Evolutionary conservation across 2,797 vertebrate genomes (phyloP).

Genomic region (Sebastes glaucus): DNA sequence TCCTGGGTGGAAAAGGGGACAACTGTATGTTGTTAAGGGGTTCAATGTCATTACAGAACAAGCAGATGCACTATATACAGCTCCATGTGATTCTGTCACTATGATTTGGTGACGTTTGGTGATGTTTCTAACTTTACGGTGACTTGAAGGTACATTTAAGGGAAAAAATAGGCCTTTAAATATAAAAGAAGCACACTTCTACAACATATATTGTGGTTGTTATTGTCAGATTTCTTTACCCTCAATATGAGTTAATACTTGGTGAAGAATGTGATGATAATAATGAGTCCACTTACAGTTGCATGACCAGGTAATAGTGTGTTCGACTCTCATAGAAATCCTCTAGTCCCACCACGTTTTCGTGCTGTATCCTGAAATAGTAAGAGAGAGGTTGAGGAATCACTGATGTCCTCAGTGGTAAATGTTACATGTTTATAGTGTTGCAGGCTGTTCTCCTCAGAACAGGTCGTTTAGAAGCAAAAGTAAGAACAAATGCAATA

Average conservation of each 20-base stretch:
- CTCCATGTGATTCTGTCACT: neutral
- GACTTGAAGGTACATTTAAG: neutral
- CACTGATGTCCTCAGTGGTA: neutral
- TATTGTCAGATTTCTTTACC: neutral
- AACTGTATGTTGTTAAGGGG: neutral
- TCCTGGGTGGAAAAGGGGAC: too few species aligned
- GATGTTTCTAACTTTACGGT: neutral
- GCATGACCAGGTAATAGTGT: conserved; percentile 97
- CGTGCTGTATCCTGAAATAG: conserved; percentile 90
- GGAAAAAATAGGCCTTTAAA: neutral
- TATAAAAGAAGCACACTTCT: neutral
- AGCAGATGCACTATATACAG: neutral
- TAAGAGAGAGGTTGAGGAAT: neutral
- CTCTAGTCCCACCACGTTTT: conserved; percentile 93
- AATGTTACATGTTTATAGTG: neutral
- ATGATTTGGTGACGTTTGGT: neutral
- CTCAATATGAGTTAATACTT: neutral
- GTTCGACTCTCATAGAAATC: conserved; percentile 94
- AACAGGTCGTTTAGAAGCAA: neutral
- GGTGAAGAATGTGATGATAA: neutral
- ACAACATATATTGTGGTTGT: neutral
- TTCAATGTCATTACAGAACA: neutral
- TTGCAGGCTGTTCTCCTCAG: neutral
- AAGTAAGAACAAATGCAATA: neutral
- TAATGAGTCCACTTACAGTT: conserved; percentile 89